Base-by-base conservation (phyloP, 2,888 invertebrate species). In the Agriopis leucophaearia region DNA sequence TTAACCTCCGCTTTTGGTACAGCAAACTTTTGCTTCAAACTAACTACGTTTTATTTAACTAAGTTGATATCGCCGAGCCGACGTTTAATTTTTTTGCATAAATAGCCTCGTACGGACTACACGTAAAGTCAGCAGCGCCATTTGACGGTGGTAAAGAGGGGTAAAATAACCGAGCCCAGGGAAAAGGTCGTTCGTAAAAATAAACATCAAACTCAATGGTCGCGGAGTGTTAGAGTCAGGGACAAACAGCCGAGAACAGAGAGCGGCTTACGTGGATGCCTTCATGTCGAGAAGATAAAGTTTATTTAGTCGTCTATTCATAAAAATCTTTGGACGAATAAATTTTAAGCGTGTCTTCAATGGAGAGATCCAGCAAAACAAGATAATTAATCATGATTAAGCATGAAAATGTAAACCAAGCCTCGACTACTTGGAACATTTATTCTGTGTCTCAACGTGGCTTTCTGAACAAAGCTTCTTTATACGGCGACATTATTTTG, bases 171-270 rank as follows among this genome's bases (percentile, higher is more conserved):
- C 9, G 50, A 44, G 36, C 60, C 65, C 58, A 52, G 61, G 35
- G 15, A 64, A 69, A 61, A 55, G 63, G 63, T 48, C 66, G 47
- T 52, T 66, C 66, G 44, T 71, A 67, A 73, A 67, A 64, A 71
- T 69, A 64, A 65, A 66, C 73, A 73, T 75, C 50, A 72, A 69
- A 68, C 64, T 66, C 60, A 70, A 74, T 66, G 66, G 70, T 40
- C 47, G 61, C 70, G 57, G 66, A 64, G 18, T 60, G 60, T 47
- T 56, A 42, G 50, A 61, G 61, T 55, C 64, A 18, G 66, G 63
- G 67, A 69, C 61, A 42, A 44, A 57, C 71, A 52, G 58, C 62
- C 69, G 60, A 45, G 16, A 61, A 59, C 60, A 45, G 18, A 58
- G n/a, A 59, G 9, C 12, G 27, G 40, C n/a, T 12, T 48, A 58